phyloP scores from a whole-genome alignment of 2,888 invertebrate genomes.

The Capitulum mitella region DNA sequence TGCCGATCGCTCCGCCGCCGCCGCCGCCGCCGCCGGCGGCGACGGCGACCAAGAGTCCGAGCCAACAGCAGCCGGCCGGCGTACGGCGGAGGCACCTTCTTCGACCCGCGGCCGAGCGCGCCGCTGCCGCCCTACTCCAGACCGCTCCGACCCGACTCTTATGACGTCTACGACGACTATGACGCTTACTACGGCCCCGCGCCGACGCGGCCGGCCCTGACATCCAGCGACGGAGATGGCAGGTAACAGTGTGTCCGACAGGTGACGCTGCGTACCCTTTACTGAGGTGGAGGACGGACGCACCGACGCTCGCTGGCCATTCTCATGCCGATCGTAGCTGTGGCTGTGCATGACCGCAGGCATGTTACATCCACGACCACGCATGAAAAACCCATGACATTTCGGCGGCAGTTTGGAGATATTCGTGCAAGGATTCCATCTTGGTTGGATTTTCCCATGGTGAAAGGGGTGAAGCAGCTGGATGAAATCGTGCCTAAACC shows the following conservation, averaged over 20 bases:
- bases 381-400: too few relatives aligned
- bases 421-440: too few relatives aligned
- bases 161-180: conserved; percentile 22
- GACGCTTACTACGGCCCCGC: conserved; percentile 10
- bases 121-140: conserved; percentile 14
- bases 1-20: background rate
- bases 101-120: background rate
- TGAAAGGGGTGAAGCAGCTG: too few relatives aligned
- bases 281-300: too few relatives aligned
- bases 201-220: background rate
- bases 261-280: background rate
- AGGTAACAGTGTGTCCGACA: conserved; percentile 1
- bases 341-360: too few relatives aligned
- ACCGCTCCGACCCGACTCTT: conserved; percentile 2
- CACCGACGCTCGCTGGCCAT: too few relatives aligned
- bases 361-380: too few relatives aligned
- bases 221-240: background rate
- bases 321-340: too few relatives aligned
- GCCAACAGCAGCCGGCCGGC: background rate
- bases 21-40: background rate
- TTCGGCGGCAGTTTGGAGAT: too few relatives aligned
- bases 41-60: background rate
- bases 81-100: background rate
- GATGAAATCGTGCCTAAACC: too few relatives aligned
- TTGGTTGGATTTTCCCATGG: too few relatives aligned